Conservation (phyloP, 2,888 invertebrate genomes). For the Mythimna albipuncta region DNA sequence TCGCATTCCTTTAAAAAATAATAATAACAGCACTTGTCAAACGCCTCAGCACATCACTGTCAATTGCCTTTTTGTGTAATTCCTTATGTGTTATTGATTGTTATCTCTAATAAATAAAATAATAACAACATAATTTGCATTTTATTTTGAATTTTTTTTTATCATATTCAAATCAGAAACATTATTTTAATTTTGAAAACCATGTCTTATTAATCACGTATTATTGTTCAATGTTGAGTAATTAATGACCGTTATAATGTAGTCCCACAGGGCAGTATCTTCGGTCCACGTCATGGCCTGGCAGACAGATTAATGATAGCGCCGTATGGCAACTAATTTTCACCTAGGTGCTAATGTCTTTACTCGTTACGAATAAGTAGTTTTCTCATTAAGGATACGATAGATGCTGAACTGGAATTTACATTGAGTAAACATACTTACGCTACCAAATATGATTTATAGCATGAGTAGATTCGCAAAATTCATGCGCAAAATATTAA, state of each 20-base stretch:
- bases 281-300: slow-evolving; percentile 15
- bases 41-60: no score
- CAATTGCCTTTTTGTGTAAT: no score
- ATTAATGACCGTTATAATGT: slow-evolving; percentile 10
- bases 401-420: not conserved
- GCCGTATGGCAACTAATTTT: slow-evolving; percentile 24
- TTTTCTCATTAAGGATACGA: slow-evolving; percentile 19
- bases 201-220: not conserved
- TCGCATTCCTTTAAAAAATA: no score
- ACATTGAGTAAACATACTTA: slow-evolving; percentile 1
- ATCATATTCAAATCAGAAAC: no score
- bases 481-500: not conserved
- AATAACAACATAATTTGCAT: no score
- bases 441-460: not conserved
- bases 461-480: not conserved
- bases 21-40: no score
- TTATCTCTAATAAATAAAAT: no score
- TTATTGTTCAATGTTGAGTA: slow-evolving; percentile 10
- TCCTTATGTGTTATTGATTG: no score
- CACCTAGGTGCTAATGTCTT: slow-evolving; percentile 25
- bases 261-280: slow-evolving; percentile 20
- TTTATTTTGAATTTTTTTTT: no score
- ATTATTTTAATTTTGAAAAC: slow-evolving; percentile 1
- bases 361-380: slow-evolving; percentile 35
- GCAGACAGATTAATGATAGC: slow-evolving; percentile 34